Conservation (phyloP, 2,888 invertebrate species). For the Venusia cambrica region DNA sequence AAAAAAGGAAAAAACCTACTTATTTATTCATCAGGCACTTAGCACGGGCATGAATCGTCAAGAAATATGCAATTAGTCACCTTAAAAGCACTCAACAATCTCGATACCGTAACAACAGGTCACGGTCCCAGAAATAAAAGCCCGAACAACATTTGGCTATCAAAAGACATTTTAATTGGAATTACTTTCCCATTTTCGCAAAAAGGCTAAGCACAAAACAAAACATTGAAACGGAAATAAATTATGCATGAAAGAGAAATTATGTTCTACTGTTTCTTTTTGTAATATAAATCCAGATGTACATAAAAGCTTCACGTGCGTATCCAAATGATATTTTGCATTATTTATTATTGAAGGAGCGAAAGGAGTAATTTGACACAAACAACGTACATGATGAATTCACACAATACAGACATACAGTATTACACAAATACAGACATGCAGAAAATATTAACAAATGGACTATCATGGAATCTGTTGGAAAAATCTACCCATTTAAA, state of each 20-base stretch:
- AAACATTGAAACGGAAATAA: constrained; percentile 29
- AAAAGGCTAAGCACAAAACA: constrained; percentile 28
- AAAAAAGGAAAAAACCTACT: constrained; percentile 22
- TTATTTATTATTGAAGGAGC: too few relatives aligned
- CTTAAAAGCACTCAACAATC: constrained; percentile 38
- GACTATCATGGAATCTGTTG: too few relatives aligned
- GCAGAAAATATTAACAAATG: too few relatives aligned
- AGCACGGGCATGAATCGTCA: constrained; percentile 31
- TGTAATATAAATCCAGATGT: constrained; percentile 25
- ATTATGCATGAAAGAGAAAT: constrained; percentile 36
- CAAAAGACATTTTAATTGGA: constrained; percentile 34
- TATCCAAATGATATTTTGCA: too few relatives aligned
- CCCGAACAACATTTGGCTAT: constrained; percentile 20
- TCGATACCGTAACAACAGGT: constrained; percentile 37
- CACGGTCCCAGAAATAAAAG: constrained; percentile 18
- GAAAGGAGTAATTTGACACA: too few relatives aligned
- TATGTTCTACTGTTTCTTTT: constrained; percentile 26
- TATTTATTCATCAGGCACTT: constrained; percentile 50
- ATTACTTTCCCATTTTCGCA: constrained; percentile 30
- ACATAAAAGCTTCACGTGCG: constrained; percentile 30
- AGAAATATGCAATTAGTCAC: constrained; percentile 49
- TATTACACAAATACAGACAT: too few relatives aligned
- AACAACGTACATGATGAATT: too few relatives aligned
- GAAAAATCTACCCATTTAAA: too few relatives aligned
- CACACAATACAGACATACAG: too few relatives aligned